Base-by-base conservation (phyloP, 2,797 vertebrate genomes). In the Lindbergichthys nudifrons region DNA sequence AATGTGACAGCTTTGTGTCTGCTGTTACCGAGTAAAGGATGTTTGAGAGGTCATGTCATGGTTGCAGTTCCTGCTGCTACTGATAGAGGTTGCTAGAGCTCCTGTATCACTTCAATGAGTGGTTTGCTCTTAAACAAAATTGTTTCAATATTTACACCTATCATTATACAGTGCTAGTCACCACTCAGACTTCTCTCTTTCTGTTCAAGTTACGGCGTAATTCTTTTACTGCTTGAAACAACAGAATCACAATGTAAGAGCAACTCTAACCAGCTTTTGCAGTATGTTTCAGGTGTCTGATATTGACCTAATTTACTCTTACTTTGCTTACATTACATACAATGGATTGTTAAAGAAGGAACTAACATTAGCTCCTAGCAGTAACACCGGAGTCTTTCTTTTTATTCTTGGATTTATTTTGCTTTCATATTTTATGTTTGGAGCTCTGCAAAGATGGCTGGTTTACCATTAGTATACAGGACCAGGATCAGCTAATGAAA, bases 211-310 rank as follows among this genome's bases (percentile, higher is more conserved):
- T 61, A 70, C 39, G 10, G 15, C 5, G 8, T 68, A 10, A 36
- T 59, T 1, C 48, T 61, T 73, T 57, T 30, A 47, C 9, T 14
- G 56, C 43, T 42, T 39, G 14, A 6, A 57, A 57, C 23, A 9
- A 7, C 18, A 50, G 19, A 42, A 46, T 4, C 10, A 57, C 11
- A 53, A 18, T 14, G 30, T 32, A 47, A 19, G 46, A 15, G 39
- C 39, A 47, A 70, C 32, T 68, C 19, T 9, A 30, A 62, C 46
- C 62, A 50, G n/a, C 2, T 0, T 57, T 26, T 58, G 19, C 32
- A 26, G 14, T 19, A 14, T 36, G 45, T 52, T 61, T 39, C 68
- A 61, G 45, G 47, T 75, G 42, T 59, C 46, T 71, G 62, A 68
- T 53, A 57, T 65, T 65, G 15, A 59, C 60, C 61, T 68, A 0